phyloP scores from a whole-genome alignment of 2,888 invertebrate species.

The Netelia virgata region DNA sequence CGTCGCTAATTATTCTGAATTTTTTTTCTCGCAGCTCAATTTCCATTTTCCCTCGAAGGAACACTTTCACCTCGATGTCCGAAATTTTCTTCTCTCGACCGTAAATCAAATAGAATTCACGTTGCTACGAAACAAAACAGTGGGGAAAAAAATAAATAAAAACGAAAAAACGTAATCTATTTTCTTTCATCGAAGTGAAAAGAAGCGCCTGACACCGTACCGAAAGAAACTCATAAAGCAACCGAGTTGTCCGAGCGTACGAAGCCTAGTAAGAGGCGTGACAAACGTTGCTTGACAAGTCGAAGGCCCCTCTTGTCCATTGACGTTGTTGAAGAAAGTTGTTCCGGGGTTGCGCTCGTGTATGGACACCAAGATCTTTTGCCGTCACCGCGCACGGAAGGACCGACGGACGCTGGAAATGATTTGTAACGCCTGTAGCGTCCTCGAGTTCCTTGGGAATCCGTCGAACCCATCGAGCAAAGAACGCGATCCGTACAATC shows the following conservation, averaged over 20 bases:
- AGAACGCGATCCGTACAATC: conserved; percentile 3
- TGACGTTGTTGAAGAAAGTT: conserved; percentile 60
- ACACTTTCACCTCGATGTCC: too few species aligned
- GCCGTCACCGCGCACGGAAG: conserved; percentile 39
- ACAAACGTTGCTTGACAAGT: conserved; percentile 62
- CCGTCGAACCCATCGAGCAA: conserved; percentile 7
- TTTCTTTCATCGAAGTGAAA: conserved; percentile 24
- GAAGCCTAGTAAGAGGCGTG: conserved; percentile 62
- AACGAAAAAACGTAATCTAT: conserved; percentile 33
- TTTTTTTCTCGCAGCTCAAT: too few species aligned
- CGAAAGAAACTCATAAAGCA: conserved; percentile 31
- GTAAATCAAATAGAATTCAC: neutral
- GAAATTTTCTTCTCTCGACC: too few species aligned
- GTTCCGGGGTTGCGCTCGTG: conserved; percentile 60
- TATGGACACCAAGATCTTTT: conserved; percentile 36
- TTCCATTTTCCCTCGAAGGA: too few species aligned
- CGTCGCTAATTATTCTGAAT: too few species aligned
- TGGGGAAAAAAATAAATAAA: conserved; percentile 13
- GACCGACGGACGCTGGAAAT: conserved; percentile 40
- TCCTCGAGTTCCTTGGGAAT: conserved; percentile 53
- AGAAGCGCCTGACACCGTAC: conserved; percentile 10
- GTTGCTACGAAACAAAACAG: neutral
- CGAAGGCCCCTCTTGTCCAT: conserved; percentile 33
- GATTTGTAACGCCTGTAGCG: conserved; percentile 57
- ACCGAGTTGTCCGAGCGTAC: conserved; percentile 37